A percentile compares a stretch with the other conserved stretches of the same genome.
Conservation (phyloP, 2,797 vertebrate genomes). For the Silurus lanzhouensis region DNA sequence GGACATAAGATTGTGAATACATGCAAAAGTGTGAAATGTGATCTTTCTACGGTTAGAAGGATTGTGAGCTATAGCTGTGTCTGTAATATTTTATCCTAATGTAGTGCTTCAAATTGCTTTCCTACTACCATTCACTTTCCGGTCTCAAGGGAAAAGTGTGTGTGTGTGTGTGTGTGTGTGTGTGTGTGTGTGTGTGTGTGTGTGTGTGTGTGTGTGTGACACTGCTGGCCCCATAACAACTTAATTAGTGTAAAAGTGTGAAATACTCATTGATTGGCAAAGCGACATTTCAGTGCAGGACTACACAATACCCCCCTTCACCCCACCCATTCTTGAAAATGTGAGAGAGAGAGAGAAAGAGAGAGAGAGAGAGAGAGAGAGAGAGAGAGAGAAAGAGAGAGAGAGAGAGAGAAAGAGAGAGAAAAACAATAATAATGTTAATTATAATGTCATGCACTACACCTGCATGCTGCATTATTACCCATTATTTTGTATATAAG, state of each 20-base stretch:
- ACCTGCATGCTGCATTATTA: not conserved
- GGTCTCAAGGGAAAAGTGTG: not conserved
- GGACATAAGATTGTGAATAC: not conserved
- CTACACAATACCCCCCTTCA: constrained; percentile 51
- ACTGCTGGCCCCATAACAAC: constrained; percentile 58
- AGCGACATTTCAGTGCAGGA: constrained; percentile 53
- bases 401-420: no score
- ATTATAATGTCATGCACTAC: not conserved
- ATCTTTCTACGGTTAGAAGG: not conserved
- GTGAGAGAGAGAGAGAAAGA: not conserved
- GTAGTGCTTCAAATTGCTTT: constrained; percentile 24
- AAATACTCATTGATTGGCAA: constrained; percentile 67
- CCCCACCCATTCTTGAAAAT: constrained; percentile 48
- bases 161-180: constrained; percentile 24
- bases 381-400: no score
- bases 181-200: constrained; percentile 5
- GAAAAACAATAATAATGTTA: not conserved
- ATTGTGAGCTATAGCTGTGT: not conserved
- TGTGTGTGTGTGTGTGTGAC: constrained; percentile 20
- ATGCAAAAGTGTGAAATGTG: not conserved
- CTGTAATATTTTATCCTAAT: constrained; percentile 13
- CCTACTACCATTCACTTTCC: constrained; percentile 9
- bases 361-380: not conserved
- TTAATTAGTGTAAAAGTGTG: constrained; percentile 74
- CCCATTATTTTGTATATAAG: not conserved